These are phyloP conservation scores for Rhegmatorhina hoffmannsi DNA, from an alignment of 2,113 vertebrate species.

Conservation along the genomic window DNA sequence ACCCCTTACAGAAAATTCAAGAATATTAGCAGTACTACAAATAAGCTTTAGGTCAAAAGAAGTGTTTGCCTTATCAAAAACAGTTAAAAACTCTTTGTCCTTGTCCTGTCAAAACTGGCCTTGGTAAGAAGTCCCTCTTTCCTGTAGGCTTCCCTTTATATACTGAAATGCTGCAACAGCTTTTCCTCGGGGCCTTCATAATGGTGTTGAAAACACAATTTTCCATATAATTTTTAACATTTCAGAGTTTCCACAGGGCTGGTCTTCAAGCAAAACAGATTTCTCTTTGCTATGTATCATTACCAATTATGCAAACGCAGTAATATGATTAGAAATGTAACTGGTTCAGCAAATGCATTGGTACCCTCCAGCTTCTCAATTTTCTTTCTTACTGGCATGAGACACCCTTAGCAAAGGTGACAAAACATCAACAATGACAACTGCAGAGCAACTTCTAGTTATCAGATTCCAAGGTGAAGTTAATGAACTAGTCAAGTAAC, in stretches of 20 bases:
- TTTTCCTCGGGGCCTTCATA: accelerated
- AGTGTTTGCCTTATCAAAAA: not conserved
- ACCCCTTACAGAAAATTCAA: not conserved
- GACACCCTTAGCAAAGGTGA: not conserved
- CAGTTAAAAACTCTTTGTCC: not conserved
- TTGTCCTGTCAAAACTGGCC: not conserved
- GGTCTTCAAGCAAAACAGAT: not conserved
- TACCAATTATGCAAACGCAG: not conserved
- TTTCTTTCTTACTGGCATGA: not conserved
- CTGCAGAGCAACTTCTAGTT: not conserved
- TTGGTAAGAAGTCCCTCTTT: not conserved
- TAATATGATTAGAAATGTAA: not conserved
- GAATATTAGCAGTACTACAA: not conserved
- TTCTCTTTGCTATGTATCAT: not conserved
- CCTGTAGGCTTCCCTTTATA: not conserved
- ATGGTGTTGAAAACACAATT: not conserved
- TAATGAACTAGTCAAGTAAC: not conserved
- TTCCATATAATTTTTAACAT: not conserved
- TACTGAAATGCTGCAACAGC: not conserved
- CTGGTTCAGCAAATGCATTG: not conserved
- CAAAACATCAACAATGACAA: not conserved
- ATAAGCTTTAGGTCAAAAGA: not conserved
- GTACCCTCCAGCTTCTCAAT: not conserved
- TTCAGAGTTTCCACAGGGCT: not conserved
- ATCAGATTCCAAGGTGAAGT: not conserved